A percentile compares a stretch with the other conserved stretches of the same genome.
Evolutionary conservation across 2,888 invertebrate species (phyloP).

Genomic region (Hecatera dysodea): DNA sequence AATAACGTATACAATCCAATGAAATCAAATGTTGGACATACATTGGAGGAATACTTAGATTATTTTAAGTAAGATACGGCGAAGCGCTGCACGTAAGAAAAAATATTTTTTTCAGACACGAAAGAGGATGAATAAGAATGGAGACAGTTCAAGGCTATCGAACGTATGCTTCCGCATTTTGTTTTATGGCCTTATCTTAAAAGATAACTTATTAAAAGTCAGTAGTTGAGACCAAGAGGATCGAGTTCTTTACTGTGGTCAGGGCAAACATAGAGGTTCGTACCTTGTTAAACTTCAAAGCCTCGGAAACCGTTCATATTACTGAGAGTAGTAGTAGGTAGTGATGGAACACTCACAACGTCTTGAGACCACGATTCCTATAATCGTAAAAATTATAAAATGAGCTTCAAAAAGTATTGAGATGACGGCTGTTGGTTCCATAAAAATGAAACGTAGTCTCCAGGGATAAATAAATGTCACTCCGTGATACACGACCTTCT

Average conservation of each 20-base stretch:
- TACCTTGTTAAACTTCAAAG: background rate
- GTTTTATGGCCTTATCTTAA: no score
- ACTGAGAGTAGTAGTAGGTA: background rate
- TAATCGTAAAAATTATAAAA: background rate
- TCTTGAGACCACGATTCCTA: no score
- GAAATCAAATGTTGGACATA: background rate
- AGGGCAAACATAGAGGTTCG: no score
- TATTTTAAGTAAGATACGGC: background rate
- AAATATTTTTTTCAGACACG: background rate
- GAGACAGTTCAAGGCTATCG: background rate
- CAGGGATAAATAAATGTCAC: background rate
- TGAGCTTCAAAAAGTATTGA: background rate
- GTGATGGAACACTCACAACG: background rate
- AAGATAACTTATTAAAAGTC: no score
- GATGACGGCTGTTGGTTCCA: background rate
- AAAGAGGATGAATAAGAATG: background rate
- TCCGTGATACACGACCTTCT: background rate
- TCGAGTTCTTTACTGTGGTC: background rate
- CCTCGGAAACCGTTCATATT: background rate
- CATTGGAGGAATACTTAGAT: conserved; percentile 1
- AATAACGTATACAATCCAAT: conserved; percentile 20
- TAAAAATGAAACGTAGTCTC: background rate
- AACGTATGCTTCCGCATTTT: background rate
- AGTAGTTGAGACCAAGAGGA: background rate
- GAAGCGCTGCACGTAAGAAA: background rate